A percentile compares a stretch with the other conserved stretches of the same genome.
phyloP scores from a whole-genome alignment of 2,797 vertebrate genomes.

The Triplophysa bombifrons region DNA sequence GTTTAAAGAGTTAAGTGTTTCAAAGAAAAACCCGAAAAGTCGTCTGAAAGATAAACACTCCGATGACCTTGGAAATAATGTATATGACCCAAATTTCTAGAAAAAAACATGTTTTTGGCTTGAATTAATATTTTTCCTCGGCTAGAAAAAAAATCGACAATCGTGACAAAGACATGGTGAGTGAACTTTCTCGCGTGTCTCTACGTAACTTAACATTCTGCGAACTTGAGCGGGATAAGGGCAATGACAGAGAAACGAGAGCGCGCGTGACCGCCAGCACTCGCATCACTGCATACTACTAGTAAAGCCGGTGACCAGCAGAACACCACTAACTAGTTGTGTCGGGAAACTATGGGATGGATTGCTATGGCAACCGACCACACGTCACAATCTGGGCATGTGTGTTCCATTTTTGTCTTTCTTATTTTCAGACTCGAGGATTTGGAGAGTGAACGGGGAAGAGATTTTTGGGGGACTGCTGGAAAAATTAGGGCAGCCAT shows the following conservation, averaged over 20 bases:
- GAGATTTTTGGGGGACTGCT: constrained; percentile 53
- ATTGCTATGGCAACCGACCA: constrained; percentile 97
- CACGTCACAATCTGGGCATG: constrained; percentile 97
- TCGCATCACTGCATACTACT: constrained; percentile 61
- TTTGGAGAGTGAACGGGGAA: constrained; percentile 70
- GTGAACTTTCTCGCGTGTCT: constrained; percentile 65
- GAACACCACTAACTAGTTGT: constrained; percentile 82
- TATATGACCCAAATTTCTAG: background rate
- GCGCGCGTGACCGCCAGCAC: constrained; percentile 43
- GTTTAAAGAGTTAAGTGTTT: background rate
- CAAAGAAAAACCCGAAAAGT: background rate
- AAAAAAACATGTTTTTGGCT: background rate
- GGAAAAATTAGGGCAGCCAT: constrained; percentile 70
- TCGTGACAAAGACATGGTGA: constrained; percentile 24
- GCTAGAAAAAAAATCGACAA: background rate
- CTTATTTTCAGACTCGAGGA: constrained; percentile 86
- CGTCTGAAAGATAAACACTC: background rate
- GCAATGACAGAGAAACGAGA: constrained; percentile 53
- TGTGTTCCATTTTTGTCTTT: constrained; percentile 87
- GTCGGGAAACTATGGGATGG: constrained; percentile 90
- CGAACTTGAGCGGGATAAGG: constrained; percentile 59
- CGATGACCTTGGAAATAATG: constrained; percentile 2
- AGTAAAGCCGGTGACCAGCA: constrained; percentile 75
- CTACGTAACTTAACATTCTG: constrained; percentile 57
- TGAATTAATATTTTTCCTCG: background rate